Percentiles rank a stretch among this genome's conserved stretches.
Evolutionary conservation across 2,888 invertebrate species (phyloP).

Genomic region (Ormyrus thymus): DNA sequence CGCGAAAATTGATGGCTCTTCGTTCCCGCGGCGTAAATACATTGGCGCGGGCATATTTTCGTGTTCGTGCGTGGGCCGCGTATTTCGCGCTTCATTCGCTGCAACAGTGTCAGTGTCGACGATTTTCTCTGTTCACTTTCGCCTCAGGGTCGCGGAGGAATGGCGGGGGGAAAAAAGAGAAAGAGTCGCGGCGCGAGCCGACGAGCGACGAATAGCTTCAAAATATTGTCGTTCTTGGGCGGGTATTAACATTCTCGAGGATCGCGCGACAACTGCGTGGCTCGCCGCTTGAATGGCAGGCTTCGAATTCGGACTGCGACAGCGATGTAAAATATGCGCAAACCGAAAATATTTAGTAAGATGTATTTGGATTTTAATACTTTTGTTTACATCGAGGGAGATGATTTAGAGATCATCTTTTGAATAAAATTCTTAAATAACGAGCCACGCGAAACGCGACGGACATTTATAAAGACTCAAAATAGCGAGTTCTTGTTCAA

Average conservation of each 20-base stretch:
- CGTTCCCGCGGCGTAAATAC: constrained; percentile 42
- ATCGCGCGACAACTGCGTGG: background rate
- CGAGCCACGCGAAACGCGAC: no score
- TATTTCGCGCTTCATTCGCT: background rate
- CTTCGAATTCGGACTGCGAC: no score
- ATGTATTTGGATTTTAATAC: no score
- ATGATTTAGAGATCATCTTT: no score
- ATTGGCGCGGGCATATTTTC: constrained; percentile 41
- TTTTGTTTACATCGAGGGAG: no score
- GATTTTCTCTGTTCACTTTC: constrained; percentile 10
- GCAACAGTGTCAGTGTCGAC: constrained; percentile 12
- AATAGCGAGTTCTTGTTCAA: no score
- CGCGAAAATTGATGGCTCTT: constrained; percentile 38
- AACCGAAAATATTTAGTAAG: no score
- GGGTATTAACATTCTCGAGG: background rate
- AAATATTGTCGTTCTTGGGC: constrained; percentile 21
- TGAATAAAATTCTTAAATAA: no score
- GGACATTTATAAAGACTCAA: no score
- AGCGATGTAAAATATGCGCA: no score
- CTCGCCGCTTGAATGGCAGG: no score
- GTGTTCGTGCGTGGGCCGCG: constrained; percentile 11
- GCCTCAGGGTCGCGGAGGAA: background rate
- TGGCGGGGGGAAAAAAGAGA: background rate
- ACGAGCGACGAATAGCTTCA: constrained; percentile 1
- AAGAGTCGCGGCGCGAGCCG: background rate